These are phyloP conservation scores for Lytechinus pictus DNA, from an alignment of 35 echinoderm and acorn worm species.

Conservation along the genomic window DNA sequence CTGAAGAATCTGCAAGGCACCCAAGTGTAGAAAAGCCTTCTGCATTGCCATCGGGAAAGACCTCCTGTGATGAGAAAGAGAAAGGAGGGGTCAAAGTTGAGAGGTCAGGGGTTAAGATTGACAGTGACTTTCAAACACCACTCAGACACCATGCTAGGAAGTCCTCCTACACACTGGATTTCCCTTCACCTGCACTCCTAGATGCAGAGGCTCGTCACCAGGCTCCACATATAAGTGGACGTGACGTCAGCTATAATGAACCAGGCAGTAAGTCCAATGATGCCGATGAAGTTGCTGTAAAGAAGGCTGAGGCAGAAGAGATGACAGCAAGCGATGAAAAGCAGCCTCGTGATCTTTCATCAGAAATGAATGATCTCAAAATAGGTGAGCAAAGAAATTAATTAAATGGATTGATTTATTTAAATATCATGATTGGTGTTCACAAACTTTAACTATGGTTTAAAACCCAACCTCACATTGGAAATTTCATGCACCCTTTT, in stretches of 20 bases:
- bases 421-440: too few relatives aligned
- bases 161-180: conserved; percentile 88
- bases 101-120: not conserved
- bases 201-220: conserved; percentile 83
- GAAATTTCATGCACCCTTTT: too few relatives aligned
- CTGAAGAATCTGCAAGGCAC: not conserved
- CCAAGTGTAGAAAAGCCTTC: not conserved
- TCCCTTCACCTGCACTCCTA: conserved; percentile 84
- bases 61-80: not conserved
- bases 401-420: not conserved
- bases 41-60: not conserved
- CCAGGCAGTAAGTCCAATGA: not conserved
- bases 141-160: conserved; percentile 63
- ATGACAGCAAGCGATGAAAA: not conserved
- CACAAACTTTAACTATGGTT: too few relatives aligned
- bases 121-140: conserved; percentile 57
- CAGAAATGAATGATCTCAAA: conserved; percentile 34
- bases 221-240: conserved; percentile 67
- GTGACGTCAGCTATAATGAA: not conserved
- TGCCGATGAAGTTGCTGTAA: not conserved
- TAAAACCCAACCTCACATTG: too few relatives aligned
- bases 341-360: not conserved
- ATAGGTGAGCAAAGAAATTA: not conserved
- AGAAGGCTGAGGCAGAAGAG: not conserved
- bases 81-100: not conserved